Evolutionary conservation across 2,888 invertebrate species (phyloP).

Genomic region (Muschampia plurimacula): DNA sequence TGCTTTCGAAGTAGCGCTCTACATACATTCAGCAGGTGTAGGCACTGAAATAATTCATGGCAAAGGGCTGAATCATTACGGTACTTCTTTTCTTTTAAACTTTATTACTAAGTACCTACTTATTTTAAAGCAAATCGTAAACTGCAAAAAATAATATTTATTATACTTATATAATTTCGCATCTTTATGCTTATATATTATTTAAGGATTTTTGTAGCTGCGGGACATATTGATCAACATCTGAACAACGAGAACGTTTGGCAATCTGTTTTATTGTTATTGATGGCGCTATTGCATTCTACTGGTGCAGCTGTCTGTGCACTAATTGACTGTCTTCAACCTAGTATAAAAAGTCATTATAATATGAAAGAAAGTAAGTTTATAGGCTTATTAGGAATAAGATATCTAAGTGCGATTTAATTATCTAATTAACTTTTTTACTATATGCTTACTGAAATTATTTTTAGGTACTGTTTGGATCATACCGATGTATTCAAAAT

Average conservation of each 20-base stretch:
- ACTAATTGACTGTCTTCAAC: conserved; percentile 60
- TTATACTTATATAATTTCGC: too few species aligned
- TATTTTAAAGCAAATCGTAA: background rate
- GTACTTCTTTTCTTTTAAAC: conserved; percentile 50
- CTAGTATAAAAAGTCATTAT: conserved; percentile 49
- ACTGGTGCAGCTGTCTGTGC: conserved; percentile 66
- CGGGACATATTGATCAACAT: conserved; percentile 72
- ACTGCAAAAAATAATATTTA: too few species aligned
- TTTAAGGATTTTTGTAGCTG: conserved; percentile 56
- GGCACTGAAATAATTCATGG: conserved; percentile 76
- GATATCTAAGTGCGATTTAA: background rate
- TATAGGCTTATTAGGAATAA: background rate
- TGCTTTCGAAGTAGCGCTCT: conserved; percentile 69
- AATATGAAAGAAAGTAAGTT: conserved; percentile 65
- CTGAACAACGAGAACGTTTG: conserved; percentile 71
- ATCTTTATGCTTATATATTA: background rate
- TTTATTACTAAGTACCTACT: background rate
- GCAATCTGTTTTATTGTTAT: conserved; percentile 65
- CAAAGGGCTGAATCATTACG: conserved; percentile 75
- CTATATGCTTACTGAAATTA: background rate
- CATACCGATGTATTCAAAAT: conserved; percentile 76
- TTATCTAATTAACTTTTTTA: background rate
- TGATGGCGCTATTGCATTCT: conserved; percentile 60
- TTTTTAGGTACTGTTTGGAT: conserved; percentile 72
- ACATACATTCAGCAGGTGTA: conserved; percentile 70